Conservation (phyloP, 2,113 vertebrate species). For the Colinus virginianus region DNA sequence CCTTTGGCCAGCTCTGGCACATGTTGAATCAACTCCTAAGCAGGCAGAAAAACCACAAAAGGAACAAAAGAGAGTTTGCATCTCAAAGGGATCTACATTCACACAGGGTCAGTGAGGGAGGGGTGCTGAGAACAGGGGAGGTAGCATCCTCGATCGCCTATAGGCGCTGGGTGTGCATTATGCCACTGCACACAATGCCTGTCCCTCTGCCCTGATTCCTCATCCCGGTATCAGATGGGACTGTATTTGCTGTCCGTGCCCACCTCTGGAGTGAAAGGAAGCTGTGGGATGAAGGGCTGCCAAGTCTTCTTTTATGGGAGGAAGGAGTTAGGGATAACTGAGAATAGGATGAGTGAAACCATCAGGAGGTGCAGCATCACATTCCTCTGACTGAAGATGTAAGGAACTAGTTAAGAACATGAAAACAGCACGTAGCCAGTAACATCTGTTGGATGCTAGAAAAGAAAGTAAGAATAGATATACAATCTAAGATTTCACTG, state of each 20-base stretch:
- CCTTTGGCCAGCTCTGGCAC: constrained; percentile 13
- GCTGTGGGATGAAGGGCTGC: neutral
- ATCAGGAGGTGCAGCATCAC: neutral
- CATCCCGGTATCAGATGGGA: neutral
- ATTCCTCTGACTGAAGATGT: neutral
- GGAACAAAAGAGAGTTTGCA: neutral
- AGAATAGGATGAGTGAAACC: neutral
- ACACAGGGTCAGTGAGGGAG: neutral
- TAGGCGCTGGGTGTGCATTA: neutral
- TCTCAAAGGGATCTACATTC: neutral
- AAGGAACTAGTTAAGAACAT: neutral
- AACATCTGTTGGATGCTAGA: neutral
- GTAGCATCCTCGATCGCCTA: neutral
- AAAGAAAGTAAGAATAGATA: neutral
- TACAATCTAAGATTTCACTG: neutral
- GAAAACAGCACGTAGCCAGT: neutral
- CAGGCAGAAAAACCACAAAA: neutral
- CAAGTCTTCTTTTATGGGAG: neutral
- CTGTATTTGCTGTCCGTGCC: neutral
- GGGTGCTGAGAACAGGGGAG: neutral
- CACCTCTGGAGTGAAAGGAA: neutral
- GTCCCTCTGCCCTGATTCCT: neutral
- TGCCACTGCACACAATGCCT: neutral
- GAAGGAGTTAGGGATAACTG: neutral
- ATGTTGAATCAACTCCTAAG: neutral